Conservation (phyloP, 2,888 invertebrate species). For the Prenolepis imparis region DNA sequence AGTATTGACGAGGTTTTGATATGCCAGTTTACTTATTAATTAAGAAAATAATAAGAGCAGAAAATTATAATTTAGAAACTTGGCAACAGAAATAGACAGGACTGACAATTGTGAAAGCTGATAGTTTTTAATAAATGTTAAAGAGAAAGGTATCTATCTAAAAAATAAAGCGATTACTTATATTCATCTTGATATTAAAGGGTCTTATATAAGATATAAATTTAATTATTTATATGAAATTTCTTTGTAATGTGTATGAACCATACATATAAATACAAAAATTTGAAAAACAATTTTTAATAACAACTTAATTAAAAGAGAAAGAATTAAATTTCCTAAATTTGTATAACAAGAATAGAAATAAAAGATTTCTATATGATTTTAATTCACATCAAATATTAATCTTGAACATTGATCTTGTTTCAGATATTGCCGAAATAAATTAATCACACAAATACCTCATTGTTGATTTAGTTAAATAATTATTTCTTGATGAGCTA, state of each 20-base stretch:
- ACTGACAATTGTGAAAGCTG: slow-evolving; percentile 15
- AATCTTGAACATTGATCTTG: slow-evolving; percentile 39
- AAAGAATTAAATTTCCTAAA: background rate
- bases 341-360: background rate
- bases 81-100: background rate
- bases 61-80: slow-evolving; percentile 26
- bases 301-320: background rate
- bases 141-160: background rate
- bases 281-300: slow-evolving; percentile 3
- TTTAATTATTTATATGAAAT: background rate
- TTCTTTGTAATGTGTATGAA: no score
- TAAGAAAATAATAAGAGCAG: slow-evolving; percentile 28
- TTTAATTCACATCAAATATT: background rate
- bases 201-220: background rate
- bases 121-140: background rate
- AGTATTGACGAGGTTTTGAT: background rate
- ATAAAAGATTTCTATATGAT: background rate
- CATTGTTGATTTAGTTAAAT: slow-evolving; percentile 20
- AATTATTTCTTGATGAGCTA: slow-evolving; percentile 4
- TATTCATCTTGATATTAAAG: background rate
- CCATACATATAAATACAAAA: no score
- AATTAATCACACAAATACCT: slow-evolving; percentile 16
- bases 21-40: background rate
- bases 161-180: background rate
- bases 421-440: slow-evolving; percentile 57